Evolutionary conservation across 2,113 vertebrate species (phyloP), one percentile per base, ranked within the genome.

Genomic region (Porphyrio hochstetteri): DNA sequence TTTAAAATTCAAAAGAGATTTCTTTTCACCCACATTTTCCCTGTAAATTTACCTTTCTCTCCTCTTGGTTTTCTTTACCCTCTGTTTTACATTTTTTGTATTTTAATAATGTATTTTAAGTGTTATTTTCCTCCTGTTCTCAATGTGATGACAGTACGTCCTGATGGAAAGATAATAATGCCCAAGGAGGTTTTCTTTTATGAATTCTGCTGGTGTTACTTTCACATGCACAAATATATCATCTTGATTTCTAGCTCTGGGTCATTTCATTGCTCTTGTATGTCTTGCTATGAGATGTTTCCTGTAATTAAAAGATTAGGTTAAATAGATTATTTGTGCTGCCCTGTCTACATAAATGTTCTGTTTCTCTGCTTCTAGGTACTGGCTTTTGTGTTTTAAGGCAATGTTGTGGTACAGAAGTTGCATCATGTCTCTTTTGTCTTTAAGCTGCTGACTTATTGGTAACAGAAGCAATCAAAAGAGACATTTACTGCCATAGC

Each of bases 101-200:
- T 80, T 95, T 92, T 81, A 92, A 33, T 57, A 78, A 24, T 33
- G 56, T 86, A 64, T 90, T 93, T 91, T 81, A 81, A 91, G 36
- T 28, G 55, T 29, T 92, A 91, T 91, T 92, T 91, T 89, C 92
- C 91, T 91, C 80, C 90, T 71, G 15, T 76, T 88, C 88, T 90
- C 90, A 18, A 46, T 52, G 92, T 90, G 97, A 88, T 96, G 94
- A 98, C 96, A 95, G 93, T 92, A 74, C 74, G 91, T 89, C 93
- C 86, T 97, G 91, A 93, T 91, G 88, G 91, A 96, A 96, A 96
- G 90, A 97, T 97, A 97, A 96, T 90, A 92, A 95, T 95, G 90
- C 95, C 95, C 88, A 92, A 94, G 91, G 91, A 96, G 86, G 86
- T 91, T 96, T 84, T 95, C 89, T 97, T 94, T 96, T 97, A 92